Evolutionary conservation across 2,113 vertebrate species (phyloP), one percentile per base, ranked within the genome.

Genomic region (Lophura nycthemera): DNA sequence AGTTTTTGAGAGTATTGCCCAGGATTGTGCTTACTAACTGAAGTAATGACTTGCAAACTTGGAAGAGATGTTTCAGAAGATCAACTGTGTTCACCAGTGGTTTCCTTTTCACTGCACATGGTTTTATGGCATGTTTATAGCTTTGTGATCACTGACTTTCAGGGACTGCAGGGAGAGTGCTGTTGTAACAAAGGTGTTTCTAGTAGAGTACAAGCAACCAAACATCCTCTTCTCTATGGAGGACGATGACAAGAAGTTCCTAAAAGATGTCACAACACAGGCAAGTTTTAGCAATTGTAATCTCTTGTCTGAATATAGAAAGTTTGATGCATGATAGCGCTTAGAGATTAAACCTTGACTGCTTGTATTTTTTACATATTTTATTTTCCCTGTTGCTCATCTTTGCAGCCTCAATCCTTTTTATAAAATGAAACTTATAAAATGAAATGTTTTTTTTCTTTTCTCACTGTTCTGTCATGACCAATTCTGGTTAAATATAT

Each of bases 81-180:
- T 14, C 11, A 85, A 19, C 30, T 38, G 6, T 3, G 16, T 63
- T 74, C 21, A 20, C 57, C 38, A 27, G n/a, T 40, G 57, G 34
- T 57, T 60, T 59, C 25, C 15, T 61, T 54, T 19, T 43, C 73
- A 45, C 60, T 81, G 48, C 42, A 43, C 4, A 7, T 54, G 61
- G 45, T 10, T 56, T 10, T 76, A 70, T 36, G 16, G 40, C 54
- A 61, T 15, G 30, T 38, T 15, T 30, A 21, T 6, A 92, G 17
- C 42, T 74, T 43, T 91, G 83, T 77, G 56, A 76, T 87, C 30
- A 45, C 38, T 97, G 64, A 79, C 89, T 97, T 97, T 73, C 94
- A 99, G 99, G 75, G 98, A 99, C 77, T 98, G 97, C 95, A 98
- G 99, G 76, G 94, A 98, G 92, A 99, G 99, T 89, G 97, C 98